A percentile compares a stretch with the other conserved stretches of the same genome.
Conservation (phyloP, 23 tunicate genomes). For the Corella eumyota region DNA sequence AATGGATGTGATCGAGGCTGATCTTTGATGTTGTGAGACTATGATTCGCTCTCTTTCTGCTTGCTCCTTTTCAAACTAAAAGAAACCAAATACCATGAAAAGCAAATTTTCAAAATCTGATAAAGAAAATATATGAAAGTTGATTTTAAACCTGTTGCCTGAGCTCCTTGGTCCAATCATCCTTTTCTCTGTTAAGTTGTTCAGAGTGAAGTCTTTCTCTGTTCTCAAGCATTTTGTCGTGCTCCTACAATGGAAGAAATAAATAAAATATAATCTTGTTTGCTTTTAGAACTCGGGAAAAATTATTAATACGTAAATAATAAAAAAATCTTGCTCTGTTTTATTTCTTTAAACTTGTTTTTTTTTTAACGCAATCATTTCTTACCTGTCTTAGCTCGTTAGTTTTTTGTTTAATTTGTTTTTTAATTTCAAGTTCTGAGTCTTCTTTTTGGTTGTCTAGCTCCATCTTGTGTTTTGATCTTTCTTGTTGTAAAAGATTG, state of each 20-base stretch:
- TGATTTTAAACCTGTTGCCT: constrained; percentile 15
- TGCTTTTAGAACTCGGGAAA: too few relatives aligned
- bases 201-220: constrained; percentile 48
- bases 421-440: constrained; percentile 10
- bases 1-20: constrained; percentile 29
- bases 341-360: too few relatives aligned
- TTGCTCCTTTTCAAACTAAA: constrained; percentile 31
- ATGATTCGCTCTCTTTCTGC: not conserved
- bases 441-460: constrained; percentile 14
- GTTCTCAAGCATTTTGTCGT: constrained; percentile 54
- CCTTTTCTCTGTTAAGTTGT: constrained; percentile 51
- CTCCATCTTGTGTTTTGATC: constrained; percentile 37
- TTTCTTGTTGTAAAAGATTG: constrained; percentile 14
- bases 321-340: too few relatives aligned
- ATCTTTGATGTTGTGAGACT: constrained; percentile 15
- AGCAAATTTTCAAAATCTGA: not conserved
- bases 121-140: not conserved
- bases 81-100: not conserved
- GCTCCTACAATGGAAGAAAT: constrained; percentile 26
- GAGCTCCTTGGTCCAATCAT: constrained; percentile 30
- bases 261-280: too few relatives aligned
- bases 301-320: too few relatives aligned
- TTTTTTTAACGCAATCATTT: too few relatives aligned
- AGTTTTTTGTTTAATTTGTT: constrained; percentile 11
- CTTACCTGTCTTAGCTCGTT: constrained; percentile 29